Conservation (phyloP, 2,113 vertebrate genomes). For the Isichthys henryi region DNA sequence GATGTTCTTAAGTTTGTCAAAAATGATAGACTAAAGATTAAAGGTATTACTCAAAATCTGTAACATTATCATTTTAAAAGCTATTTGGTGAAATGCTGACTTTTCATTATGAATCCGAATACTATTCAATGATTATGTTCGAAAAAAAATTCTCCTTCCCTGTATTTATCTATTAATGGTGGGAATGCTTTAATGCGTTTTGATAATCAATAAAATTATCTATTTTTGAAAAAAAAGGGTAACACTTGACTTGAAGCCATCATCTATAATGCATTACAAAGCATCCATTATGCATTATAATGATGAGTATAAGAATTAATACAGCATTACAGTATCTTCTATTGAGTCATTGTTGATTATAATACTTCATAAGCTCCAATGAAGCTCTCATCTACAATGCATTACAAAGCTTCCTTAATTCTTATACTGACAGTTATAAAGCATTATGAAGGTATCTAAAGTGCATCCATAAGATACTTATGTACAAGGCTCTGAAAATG, state of each 20-base stretch:
- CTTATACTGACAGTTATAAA: neutral
- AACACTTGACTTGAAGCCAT: neutral
- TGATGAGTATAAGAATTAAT: neutral
- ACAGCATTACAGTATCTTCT: neutral
- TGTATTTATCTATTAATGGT: neutral
- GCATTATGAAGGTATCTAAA: neutral
- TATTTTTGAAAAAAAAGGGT: neutral
- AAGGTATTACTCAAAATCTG: neutral
- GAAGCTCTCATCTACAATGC: neutral
- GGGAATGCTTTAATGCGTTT: neutral
- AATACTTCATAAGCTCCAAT: neutral
- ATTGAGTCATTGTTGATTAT: neutral
- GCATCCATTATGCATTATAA: neutral
- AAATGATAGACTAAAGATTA: neutral
- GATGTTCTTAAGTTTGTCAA: neutral
- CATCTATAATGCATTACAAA: neutral
- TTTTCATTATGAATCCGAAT: neutral
- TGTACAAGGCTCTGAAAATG: no score
- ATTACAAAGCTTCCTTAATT: no score
- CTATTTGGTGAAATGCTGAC: neutral
- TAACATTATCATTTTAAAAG: neutral
- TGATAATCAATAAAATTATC: neutral
- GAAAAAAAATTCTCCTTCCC: neutral
- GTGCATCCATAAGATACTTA: neutral
- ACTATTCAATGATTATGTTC: neutral